A percentile compares a stretch with the other conserved stretches of the same genome.
Evolutionary conservation across 1,140 invertebrate genomes (phyloP).

Genomic region (Ips typographus): DNA sequence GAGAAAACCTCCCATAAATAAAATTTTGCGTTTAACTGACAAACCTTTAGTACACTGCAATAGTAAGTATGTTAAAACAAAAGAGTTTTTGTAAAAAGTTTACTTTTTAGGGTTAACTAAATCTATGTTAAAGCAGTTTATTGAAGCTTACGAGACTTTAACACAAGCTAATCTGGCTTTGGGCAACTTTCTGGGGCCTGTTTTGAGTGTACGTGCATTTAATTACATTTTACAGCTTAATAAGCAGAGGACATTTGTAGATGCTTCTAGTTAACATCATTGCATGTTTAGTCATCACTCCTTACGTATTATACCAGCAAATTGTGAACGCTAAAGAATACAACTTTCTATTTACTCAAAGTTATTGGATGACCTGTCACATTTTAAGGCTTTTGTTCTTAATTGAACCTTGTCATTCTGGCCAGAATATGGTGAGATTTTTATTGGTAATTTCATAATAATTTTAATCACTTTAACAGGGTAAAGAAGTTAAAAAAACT

Average conservation of each 20-base stretch:
- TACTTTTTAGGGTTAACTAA: constrained; percentile 7
- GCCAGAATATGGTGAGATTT: constrained; percentile 6
- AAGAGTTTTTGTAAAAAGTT: neutral
- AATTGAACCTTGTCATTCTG: constrained; percentile 20
- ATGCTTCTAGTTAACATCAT: constrained; percentile 16
- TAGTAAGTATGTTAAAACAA: neutral
- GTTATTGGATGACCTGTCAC: constrained; percentile 30
- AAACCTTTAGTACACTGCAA: neutral
- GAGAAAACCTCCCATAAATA: neutral
- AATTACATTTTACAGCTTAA: constrained; percentile 1
- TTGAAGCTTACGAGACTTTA: constrained; percentile 6
- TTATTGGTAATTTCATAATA: constrained; percentile 2
- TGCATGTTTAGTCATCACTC: constrained; percentile 21
- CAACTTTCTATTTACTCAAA: constrained; percentile 24
- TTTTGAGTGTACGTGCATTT: constrained; percentile 4
- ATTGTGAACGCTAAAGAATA: constrained; percentile 17
- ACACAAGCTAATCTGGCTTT: constrained; percentile 6
- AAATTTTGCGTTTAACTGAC: neutral
- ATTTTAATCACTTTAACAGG: constrained; percentile 9
- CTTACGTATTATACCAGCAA: constrained; percentile 28
- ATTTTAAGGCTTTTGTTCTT: constrained; percentile 19
- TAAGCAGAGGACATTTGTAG: constrained; percentile 7
- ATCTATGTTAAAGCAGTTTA: constrained; percentile 3
- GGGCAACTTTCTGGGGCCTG: neutral
- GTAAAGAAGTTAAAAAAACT: neutral